Evolutionary conservation across 1,140 invertebrate species (phyloP), one percentile per base, ranked within the genome.

Genomic region (Listronotus bonariensis): DNA sequence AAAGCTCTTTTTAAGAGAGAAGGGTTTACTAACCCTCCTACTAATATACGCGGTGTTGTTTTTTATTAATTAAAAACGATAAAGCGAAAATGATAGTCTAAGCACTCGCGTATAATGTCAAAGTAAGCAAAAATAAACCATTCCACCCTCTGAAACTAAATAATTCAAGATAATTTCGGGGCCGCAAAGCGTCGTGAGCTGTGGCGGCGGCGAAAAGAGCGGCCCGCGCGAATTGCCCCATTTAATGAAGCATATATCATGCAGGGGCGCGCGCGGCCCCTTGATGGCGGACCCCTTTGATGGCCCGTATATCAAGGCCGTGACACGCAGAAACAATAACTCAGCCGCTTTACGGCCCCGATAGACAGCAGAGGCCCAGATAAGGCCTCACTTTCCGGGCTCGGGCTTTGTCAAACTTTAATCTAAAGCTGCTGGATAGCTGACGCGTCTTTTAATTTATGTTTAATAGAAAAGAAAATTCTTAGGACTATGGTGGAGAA

Each of bases 301-400:
- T 76, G 73, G 74, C 69, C 74, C 72, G 74, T 76, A 76, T 75
- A 77, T 77, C 76, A 77, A 76, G 74, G 65, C 68, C 69, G 65
- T 77, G 76, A 77, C 76, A 76, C 71, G 58, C 72, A 73, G 74
- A 76, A 77, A 77, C 76, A 76, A 77, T 77, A 77, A 77, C 72
- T 77, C 76, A 77, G 71, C 68, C 69, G 74, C 74, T 77, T 77
- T 77, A 76, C 76, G 73, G 70, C 73, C 74, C 72, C 72, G 74
- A 77, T 76, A 76, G 76, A 77, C 76, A 76, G 74, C 74, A 68
- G 71, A 72, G 70, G 68, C 69, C 64, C 61, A 62, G 70, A 71
- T 69, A 67, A 68, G 55, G 66, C 43, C 46, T 36, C 57, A 59
- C 42, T 49, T 45, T 65, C 56, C 61, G 53, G 49, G 52, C 62